These are phyloP conservation scores for Nothobranchius furzeri DNA, from an alignment of 2,113 vertebrate species.

Conservation along the genomic window DNA sequence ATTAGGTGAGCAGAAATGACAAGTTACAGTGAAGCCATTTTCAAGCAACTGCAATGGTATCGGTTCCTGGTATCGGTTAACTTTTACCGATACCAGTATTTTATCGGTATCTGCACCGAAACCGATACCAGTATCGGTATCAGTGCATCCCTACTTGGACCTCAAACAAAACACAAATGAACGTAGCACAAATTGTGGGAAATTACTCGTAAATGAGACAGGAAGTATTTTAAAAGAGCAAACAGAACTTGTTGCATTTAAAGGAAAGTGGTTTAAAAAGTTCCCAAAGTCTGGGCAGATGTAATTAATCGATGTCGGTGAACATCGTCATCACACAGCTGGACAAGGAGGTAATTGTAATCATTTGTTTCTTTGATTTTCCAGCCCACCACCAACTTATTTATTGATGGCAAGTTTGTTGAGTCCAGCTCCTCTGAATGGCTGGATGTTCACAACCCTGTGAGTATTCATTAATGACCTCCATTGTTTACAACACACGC, in stretches of 20 bases:
- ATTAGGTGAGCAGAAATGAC: too few species aligned
- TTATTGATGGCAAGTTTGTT: constrained; percentile 96
- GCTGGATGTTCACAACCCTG: constrained; percentile 95
- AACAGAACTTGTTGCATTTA: neutral
- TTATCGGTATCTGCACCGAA: too few species aligned
- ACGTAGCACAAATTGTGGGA: neutral
- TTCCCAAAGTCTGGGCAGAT: neutral
- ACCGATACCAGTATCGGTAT: too few species aligned
- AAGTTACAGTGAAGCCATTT: too few species aligned
- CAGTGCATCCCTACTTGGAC: too few species aligned
- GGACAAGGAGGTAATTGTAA: constrained; percentile 19
- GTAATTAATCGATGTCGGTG: constrained; percentile 14
- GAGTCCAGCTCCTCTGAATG: constrained; percentile 94
- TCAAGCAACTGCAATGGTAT: too few species aligned
- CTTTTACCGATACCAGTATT: too few species aligned
- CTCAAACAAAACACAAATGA: too few species aligned
- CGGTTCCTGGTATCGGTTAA: too few species aligned
- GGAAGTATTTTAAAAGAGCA: neutral
- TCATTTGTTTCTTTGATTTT: constrained; percentile 39
- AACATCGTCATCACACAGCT: constrained; percentile 15
- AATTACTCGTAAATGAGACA: neutral
- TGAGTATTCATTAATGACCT: constrained; percentile 76
- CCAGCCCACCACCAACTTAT: constrained; percentile 94
- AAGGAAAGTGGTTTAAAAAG: neutral
- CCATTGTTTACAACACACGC: neutral